A percentile compares a stretch with the other conserved stretches of the same genome.
phyloP scores from a whole-genome alignment of 1,140 invertebrate genomes.

The Pogonognathellus flavescens region DNA sequence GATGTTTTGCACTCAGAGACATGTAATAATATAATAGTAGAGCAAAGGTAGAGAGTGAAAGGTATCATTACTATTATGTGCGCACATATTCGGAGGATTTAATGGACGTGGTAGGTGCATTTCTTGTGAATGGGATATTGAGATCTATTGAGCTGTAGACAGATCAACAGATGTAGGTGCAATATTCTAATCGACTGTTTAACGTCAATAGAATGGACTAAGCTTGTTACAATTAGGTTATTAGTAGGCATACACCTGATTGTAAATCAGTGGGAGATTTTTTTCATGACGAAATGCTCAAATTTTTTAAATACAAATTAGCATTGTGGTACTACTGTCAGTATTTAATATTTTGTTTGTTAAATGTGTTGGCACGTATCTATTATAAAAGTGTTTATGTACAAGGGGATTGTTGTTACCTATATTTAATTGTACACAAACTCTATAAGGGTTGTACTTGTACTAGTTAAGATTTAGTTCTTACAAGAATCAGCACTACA shows the following conservation, averaged over 20 bases:
- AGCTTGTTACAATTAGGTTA: background rate
- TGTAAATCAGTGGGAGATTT: slow-evolving; percentile 21
- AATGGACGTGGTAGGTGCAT: slow-evolving; percentile 39
- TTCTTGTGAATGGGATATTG: slow-evolving; percentile 4
- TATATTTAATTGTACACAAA: background rate
- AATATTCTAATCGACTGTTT: background rate
- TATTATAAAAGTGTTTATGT: slow-evolving; percentile 11
- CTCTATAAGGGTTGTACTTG: background rate
- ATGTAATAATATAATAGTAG: slow-evolving; percentile 10
- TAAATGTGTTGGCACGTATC: background rate
- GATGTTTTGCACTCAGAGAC: slow-evolving; percentile 10
- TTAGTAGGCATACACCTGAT: background rate
- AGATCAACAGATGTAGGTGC: background rate
- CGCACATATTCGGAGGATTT: slow-evolving; percentile 1
- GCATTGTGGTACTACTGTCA: slow-evolving; percentile 20
- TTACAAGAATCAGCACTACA: slow-evolving; percentile 15
- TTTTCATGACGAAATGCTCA: slow-evolving; percentile 15
- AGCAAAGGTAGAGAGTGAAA: slow-evolving; percentile 28
- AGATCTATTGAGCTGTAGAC: background rate
- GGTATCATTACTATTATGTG: slow-evolving; percentile 37
- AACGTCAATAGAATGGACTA: background rate
- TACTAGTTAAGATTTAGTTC: slow-evolving; percentile 16
- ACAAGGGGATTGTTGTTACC: background rate
- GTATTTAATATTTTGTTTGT: slow-evolving; percentile 18
- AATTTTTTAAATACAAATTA: slow-evolving; percentile 27